phyloP scores from a whole-genome alignment of 2,113 vertebrate species.

The Pyrgilauda ruficollis region DNA sequence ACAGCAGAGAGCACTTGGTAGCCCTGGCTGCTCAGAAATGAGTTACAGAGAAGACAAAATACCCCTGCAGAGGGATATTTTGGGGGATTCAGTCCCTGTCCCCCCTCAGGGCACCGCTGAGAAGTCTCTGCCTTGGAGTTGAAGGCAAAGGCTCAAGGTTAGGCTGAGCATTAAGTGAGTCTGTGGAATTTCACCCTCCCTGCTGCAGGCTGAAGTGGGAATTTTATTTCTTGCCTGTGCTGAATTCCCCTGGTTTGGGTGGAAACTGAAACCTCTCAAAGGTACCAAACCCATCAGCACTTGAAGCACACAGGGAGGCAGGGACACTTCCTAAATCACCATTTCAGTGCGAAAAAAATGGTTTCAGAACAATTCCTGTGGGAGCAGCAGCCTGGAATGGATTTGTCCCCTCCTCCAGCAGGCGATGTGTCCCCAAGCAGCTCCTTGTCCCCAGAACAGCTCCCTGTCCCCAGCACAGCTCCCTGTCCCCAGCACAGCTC shows the following conservation, averaged over 20 bases:
- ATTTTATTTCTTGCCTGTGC: neutral
- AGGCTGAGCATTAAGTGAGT: neutral
- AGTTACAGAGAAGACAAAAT: neutral
- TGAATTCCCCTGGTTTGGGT: neutral
- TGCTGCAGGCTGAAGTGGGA: accelerated
- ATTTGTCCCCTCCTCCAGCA: accelerated
- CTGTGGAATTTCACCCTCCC: neutral
- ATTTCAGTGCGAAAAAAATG: accelerated
- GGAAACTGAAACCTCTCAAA: neutral
- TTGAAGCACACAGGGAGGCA: neutral
- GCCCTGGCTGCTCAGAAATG: neutral
- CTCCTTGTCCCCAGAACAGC: too few species aligned
- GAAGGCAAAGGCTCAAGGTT: neutral
- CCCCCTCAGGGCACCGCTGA: neutral
- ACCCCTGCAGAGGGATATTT: neutral
- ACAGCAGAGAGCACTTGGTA: neutral
- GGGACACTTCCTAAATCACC: neutral
- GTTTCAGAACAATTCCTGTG: accelerated
- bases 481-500: too few species aligned
- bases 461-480: too few species aligned
- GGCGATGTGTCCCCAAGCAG: neutral
- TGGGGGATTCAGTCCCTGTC: accelerated
- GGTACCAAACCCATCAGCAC: neutral
- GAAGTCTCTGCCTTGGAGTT: neutral
- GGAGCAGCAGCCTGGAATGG: accelerated